phyloP scores from a whole-genome alignment of 2,888 invertebrate species.

The Meteorus cinctellus region DNA sequence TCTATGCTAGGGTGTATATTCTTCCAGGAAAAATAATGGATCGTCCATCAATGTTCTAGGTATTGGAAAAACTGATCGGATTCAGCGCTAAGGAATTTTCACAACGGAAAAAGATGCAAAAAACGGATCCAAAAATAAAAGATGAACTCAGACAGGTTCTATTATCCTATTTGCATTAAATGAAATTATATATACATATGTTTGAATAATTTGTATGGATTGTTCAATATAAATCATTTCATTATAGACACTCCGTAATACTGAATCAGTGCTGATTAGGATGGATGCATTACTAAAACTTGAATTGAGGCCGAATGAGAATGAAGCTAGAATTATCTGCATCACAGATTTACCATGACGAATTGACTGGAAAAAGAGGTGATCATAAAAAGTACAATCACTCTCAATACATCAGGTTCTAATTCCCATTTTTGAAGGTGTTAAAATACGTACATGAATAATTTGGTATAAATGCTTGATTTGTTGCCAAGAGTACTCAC shows the following conservation, averaged over 20 bases:
- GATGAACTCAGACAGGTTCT: slow-evolving; percentile 60
- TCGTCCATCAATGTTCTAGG: slow-evolving; percentile 52
- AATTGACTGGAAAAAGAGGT: background rate
- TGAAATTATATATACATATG: background rate
- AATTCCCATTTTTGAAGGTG: background rate
- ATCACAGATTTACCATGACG: background rate
- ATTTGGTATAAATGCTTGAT: background rate
- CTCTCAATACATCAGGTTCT: background rate
- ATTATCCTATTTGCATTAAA: background rate
- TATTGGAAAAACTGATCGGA: slow-evolving; percentile 64
- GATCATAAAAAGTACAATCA: background rate
- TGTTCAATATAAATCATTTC: background rate
- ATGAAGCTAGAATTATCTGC: slow-evolving; percentile 24
- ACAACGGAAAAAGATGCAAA: slow-evolving; percentile 61
- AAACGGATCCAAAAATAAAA: slow-evolving; percentile 61
- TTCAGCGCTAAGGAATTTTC: slow-evolving; percentile 63
- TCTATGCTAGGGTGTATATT: background rate
- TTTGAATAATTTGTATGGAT: slow-evolving; percentile 21
- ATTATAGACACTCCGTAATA: slow-evolving; percentile 59
- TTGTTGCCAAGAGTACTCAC: background rate
- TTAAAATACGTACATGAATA: background rate
- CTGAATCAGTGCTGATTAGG: slow-evolving; percentile 58
- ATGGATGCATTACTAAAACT: slow-evolving; percentile 63
- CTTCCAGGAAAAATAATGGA: slow-evolving; percentile 21
- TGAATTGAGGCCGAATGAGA: slow-evolving; percentile 55